These are phyloP conservation scores for Thymelicus sylvestris DNA, from an alignment of 2,888 invertebrate genomes.

Conservation along the genomic window DNA sequence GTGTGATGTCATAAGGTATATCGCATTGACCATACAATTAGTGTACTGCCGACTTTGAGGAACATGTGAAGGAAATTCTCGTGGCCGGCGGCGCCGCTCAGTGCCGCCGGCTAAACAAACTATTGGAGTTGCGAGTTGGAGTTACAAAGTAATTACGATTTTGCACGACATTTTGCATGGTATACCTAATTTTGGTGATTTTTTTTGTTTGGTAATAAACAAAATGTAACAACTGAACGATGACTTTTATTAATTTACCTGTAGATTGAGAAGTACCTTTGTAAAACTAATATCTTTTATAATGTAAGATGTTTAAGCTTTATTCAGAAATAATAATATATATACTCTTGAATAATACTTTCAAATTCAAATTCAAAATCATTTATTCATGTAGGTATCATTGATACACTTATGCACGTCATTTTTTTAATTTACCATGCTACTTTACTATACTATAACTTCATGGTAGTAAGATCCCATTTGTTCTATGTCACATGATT, in stretches of 20 bases:
- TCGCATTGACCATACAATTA: slow-evolving; percentile 37
- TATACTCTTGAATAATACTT: too few species aligned
- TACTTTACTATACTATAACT: too few species aligned
- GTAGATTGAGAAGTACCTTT: not conserved
- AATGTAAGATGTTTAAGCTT: too few species aligned
- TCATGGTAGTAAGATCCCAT: too few species aligned
- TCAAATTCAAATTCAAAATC: too few species aligned
- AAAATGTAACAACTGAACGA: slow-evolving; percentile 36
- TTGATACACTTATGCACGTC: too few species aligned
- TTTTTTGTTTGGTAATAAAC: slow-evolving; percentile 38
- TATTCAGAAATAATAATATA: too few species aligned
- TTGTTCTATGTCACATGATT: too few species aligned
- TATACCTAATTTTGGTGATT: slow-evolving; percentile 38
- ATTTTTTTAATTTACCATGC: too few species aligned
- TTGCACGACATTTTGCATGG: slow-evolving; percentile 39
- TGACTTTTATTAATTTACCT: slow-evolving; percentile 24
- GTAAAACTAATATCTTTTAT: too few species aligned
- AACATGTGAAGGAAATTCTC: slow-evolving; percentile 33
- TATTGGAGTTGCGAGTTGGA: slow-evolving; percentile 37
- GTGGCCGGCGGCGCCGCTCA: slow-evolving; percentile 17
- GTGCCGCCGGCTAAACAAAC: slow-evolving; percentile 16
- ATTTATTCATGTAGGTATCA: too few species aligned
- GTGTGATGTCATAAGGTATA: slow-evolving; percentile 25
- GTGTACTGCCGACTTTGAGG: slow-evolving; percentile 30
- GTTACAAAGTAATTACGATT: slow-evolving; percentile 38